Evolutionary conservation across 1,140 invertebrate species (phyloP).

Genomic region (Heliconius congener): DNA sequence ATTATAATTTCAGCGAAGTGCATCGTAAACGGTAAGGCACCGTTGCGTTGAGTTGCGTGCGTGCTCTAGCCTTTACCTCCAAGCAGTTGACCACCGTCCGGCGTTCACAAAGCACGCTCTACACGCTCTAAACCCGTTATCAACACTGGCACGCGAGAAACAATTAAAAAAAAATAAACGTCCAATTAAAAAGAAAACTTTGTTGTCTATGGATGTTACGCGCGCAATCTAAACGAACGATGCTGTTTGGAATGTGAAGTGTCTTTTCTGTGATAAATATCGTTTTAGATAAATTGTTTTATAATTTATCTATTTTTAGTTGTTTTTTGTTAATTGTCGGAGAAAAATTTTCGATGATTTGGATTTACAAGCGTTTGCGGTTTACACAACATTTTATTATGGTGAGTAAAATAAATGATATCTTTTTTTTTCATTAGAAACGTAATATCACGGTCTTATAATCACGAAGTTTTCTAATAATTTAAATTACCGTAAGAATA

Average conservation of each 20-base stretch:
- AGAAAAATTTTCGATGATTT: conserved; percentile 11
- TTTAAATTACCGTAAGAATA: no score
- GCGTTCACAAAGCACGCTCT: conserved; percentile 59
- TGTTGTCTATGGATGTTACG: conserved; percentile 47
- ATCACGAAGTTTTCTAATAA: no score
- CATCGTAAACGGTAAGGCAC: conserved; percentile 37
- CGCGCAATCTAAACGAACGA: conserved; percentile 55
- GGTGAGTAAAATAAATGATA: neutral
- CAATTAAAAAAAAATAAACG: conserved; percentile 26
- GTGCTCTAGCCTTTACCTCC: conserved; percentile 14
- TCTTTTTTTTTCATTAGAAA: no score
- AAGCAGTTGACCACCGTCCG: conserved; percentile 74
- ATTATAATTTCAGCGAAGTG: conserved; percentile 24
- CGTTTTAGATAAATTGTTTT: conserved; percentile 33
- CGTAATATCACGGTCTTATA: no score
- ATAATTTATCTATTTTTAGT: conserved; percentile 12
- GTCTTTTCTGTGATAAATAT: conserved; percentile 43
- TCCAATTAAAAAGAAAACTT: conserved; percentile 54
- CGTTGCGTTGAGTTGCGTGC: conserved; percentile 37
- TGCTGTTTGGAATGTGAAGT: conserved; percentile 54
- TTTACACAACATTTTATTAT: neutral
- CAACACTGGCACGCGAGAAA: conserved; percentile 49
- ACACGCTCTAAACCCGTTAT: conserved; percentile 36
- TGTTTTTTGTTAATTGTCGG: conserved; percentile 27
- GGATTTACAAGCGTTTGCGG: conserved; percentile 12